Conservation (phyloP, 2,888 invertebrate genomes). For the Torymus texanus region DNA sequence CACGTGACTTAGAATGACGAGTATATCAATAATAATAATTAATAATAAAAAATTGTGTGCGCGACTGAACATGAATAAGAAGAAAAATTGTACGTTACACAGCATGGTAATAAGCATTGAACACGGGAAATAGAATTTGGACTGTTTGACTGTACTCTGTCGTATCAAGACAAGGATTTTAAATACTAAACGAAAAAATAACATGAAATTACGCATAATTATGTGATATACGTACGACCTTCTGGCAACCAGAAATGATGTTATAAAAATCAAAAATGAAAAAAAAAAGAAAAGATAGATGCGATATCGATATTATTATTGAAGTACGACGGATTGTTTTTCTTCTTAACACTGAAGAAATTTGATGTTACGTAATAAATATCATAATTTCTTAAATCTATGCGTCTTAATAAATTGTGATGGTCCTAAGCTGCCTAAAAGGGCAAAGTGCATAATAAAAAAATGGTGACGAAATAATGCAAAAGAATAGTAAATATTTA, state of each 20-base stretch:
- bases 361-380: constrained; percentile 41
- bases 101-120: constrained; percentile 4
- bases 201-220: constrained; percentile 35
- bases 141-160: constrained; percentile 14
- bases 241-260: constrained; percentile 45
- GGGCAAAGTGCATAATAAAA: constrained; percentile 71
- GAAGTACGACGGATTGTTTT: constrained; percentile 47
- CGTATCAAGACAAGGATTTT: constrained; percentile 26
- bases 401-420: constrained; percentile 63
- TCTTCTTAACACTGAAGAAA: constrained; percentile 25
- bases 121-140: constrained; percentile 6
- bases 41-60: constrained; percentile 24
- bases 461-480: constrained; percentile 37
- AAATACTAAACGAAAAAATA: constrained; percentile 28
- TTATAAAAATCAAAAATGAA: constrained; percentile 45
- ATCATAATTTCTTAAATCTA: constrained; percentile 43
- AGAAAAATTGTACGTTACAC: constrained; percentile 23
- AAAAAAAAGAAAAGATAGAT: constrained; percentile 21
- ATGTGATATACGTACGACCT: constrained; percentile 55
- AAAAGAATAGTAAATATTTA: constrained; percentile 62
- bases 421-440: constrained; percentile 68
- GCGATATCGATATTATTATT: constrained; percentile 52
- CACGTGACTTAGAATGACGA: constrained; percentile 44
- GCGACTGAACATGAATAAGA: constrained; percentile 13
- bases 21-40: constrained; percentile 28